phyloP scores from a whole-genome alignment of 2,888 invertebrate species.

The Portevinia maculata region DNA sequence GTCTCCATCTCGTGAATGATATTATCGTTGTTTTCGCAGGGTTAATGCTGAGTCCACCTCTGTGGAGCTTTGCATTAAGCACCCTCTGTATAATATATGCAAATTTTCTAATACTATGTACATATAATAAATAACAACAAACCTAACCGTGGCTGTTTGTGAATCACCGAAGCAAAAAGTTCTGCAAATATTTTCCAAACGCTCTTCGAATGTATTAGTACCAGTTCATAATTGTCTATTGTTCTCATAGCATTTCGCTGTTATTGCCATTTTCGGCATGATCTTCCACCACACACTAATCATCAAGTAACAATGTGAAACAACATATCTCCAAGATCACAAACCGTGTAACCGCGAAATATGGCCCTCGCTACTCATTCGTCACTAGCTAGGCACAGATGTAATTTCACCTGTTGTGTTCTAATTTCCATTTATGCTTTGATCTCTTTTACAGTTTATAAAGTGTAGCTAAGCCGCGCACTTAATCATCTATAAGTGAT shows the following conservation, averaged over 20 bases:
- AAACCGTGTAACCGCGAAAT: slow-evolving; percentile 8
- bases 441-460: not conserved
- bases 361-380: slow-evolving; percentile 5
- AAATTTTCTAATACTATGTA: no score
- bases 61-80: no score
- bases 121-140: no score
- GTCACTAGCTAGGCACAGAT: not conserved
- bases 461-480: not conserved
- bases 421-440: slow-evolving; percentile 9
- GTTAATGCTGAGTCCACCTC: no score
- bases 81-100: no score
- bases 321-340: slow-evolving; percentile 6
- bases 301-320: not conserved
- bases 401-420: slow-evolving; percentile 23
- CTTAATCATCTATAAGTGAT: slow-evolving; percentile 14
- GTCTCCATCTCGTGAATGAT: no score
- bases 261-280: not conserved
- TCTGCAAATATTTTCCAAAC: not conserved
- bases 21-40: no score
- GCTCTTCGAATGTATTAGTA: not conserved
- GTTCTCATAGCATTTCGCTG: not conserved
- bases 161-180: no score
- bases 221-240: not conserved
- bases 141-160: no score
- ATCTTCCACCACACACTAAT: not conserved